These are phyloP conservation scores for Cyanoderma ruficeps DNA, from an alignment of 2,113 vertebrate genomes.

Conservation along the genomic window DNA sequence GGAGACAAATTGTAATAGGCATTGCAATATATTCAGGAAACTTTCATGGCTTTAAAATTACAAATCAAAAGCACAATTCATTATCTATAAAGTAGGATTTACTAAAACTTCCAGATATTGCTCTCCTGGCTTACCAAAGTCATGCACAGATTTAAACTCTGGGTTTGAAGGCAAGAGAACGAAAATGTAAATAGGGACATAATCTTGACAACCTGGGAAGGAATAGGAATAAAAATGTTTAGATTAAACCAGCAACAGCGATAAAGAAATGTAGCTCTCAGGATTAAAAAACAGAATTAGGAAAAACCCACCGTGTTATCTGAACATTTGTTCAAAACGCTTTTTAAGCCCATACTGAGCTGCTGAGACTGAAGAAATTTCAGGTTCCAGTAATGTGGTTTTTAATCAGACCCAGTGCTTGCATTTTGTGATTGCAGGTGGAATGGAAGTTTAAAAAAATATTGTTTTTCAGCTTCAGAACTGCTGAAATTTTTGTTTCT, in stretches of 20 bases:
- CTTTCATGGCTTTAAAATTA: neutral
- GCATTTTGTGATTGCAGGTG: neutral
- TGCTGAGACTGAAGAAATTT: neutral
- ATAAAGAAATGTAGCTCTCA: neutral
- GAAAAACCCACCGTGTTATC: neutral
- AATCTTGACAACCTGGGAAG: neutral
- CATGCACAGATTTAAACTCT: neutral
- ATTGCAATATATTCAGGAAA: neutral
- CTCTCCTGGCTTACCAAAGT: neutral
- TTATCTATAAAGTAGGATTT: neutral
- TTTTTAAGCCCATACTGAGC: neutral
- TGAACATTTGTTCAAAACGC: neutral
- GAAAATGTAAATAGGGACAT: neutral
- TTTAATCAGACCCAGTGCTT: neutral
- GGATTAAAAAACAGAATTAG: neutral
- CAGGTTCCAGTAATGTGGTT: neutral
- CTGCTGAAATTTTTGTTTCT: neutral
- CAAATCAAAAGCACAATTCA: neutral
- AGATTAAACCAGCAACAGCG: neutral
- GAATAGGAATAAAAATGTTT: neutral
- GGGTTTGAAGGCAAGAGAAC: neutral
- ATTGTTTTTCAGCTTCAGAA: neutral
- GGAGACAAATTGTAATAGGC: neutral
- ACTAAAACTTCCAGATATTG: neutral
- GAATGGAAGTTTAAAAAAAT: neutral